A percentile compares a stretch with the other conserved stretches of the same genome.
Evolutionary conservation across 2,113 vertebrate species (phyloP).

Genomic region (Oncorhynchus clarkii): DNA sequence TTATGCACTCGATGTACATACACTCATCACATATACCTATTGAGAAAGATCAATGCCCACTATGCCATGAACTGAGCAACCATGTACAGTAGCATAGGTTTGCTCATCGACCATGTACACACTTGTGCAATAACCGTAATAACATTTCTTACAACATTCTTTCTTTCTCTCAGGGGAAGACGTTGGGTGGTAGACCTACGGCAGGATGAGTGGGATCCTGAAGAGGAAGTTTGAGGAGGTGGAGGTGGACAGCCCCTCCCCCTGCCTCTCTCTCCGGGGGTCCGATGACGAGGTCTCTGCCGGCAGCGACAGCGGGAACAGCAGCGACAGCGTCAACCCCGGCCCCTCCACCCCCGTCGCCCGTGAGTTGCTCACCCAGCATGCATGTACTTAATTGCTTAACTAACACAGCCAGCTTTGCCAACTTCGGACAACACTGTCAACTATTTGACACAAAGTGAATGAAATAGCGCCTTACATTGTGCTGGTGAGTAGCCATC

Average conservation of each 20-base stretch:
- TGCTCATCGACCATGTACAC: no score
- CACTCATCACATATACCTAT: no score
- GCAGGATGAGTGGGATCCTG: conserved; percentile 83
- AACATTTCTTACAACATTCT: no score
- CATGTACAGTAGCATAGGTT: no score
- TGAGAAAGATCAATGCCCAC: no score
- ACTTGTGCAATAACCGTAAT: no score
- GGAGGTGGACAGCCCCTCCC: conserved; percentile 82
- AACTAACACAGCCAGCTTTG: neutral
- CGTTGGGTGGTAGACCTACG: neutral
- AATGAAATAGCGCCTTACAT: no score
- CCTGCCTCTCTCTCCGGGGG: conserved; percentile 82
- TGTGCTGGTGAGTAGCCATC: no score
- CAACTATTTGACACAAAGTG: no score
- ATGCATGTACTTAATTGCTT: neutral
- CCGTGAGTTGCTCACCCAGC: conserved; percentile 75
- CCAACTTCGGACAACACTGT: no score
- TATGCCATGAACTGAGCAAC: neutral
- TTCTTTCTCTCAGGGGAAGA: neutral
- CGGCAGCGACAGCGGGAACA: conserved; percentile 93
- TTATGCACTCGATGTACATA: no score
- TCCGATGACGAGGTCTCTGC: conserved; percentile 83
- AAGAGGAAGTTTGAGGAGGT: conserved; percentile 90
- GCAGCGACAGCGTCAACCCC: conserved; percentile 90
- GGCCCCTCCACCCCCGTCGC: conserved; percentile 83